Evolutionary conservation across 2,888 invertebrate genomes (phyloP).

Genomic region (Conomelus anceps): DNA sequence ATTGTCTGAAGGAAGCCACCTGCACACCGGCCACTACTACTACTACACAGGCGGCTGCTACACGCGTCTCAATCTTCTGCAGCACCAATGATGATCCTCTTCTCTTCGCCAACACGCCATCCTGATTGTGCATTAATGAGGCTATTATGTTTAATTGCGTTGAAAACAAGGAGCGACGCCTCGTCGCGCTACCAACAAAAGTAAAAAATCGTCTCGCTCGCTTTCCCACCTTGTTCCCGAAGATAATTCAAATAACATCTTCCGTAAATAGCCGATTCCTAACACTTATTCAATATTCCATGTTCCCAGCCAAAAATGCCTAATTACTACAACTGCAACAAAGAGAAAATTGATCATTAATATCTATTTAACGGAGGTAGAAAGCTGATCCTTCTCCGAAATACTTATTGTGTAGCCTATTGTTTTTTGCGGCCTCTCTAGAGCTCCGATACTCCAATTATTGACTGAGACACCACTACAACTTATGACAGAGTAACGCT

Average conservation of each 20-base stretch:
- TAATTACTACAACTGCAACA: background rate
- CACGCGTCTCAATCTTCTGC: background rate
- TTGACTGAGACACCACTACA: background rate
- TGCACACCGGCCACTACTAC: background rate
- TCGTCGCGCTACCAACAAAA: too few relatives aligned
- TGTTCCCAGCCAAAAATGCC: background rate
- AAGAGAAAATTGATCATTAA: background rate
- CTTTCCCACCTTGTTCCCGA: background rate
- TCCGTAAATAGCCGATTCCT: background rate
- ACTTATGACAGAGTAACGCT: background rate
- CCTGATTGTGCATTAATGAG: background rate
- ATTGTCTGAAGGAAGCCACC: background rate
- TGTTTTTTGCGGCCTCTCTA: background rate
- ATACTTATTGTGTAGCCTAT: background rate
- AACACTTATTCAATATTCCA: background rate
- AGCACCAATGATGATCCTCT: background rate
- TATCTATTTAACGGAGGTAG: background rate
- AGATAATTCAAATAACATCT: background rate
- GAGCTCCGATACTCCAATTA: background rate
- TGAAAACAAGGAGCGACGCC: background rate
- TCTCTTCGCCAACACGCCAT: background rate
- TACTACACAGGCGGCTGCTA: background rate
- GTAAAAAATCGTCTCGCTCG: background rate
- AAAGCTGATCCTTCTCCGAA: background rate
- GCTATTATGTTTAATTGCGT: background rate